Evolutionary conservation across 2,888 invertebrate species (phyloP).

Genomic region (Tinea trinotella): DNA sequence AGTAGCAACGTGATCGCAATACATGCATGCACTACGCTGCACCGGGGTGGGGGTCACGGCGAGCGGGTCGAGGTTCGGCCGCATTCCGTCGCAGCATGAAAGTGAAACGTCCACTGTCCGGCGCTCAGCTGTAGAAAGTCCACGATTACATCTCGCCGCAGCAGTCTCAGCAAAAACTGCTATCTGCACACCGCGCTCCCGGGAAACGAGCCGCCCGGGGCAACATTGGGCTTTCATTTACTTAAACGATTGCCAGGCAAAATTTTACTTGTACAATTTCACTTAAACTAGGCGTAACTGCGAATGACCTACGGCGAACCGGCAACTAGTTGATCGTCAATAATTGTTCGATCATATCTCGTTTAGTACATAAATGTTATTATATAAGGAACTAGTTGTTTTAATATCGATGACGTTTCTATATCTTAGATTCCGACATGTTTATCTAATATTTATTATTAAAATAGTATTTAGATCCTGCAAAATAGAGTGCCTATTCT

Average conservation of each 20-base stretch:
- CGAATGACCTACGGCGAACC: conserved; percentile 32
- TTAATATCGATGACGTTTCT: conserved; percentile 4
- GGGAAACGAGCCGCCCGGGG: conserved; percentile 57
- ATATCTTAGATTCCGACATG: background rate
- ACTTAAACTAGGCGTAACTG: conserved; percentile 38
- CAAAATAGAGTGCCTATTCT: background rate
- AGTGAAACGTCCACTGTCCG: conserved; percentile 61
- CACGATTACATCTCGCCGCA: conserved; percentile 57
- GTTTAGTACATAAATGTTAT: background rate
- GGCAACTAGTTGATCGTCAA: background rate
- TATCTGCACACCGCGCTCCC: conserved; percentile 56
- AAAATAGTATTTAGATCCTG: background rate
- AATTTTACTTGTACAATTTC: conserved; percentile 40
- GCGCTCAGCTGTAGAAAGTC: conserved; percentile 67
- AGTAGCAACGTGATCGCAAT: background rate
- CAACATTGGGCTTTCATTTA: conserved; percentile 47
- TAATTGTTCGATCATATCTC: conserved; percentile 13
- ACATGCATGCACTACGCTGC: background rate
- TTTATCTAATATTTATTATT: background rate
- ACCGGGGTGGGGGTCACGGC: conserved; percentile 30
- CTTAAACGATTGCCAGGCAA: conserved; percentile 32
- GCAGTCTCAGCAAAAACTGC: conserved; percentile 56
- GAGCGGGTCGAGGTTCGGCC: conserved; percentile 65
- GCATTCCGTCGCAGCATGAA: conserved; percentile 66
- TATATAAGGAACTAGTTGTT: background rate